phyloP scores from a whole-genome alignment of 1,140 invertebrate species.

The Zaprionus vittiger region DNA sequence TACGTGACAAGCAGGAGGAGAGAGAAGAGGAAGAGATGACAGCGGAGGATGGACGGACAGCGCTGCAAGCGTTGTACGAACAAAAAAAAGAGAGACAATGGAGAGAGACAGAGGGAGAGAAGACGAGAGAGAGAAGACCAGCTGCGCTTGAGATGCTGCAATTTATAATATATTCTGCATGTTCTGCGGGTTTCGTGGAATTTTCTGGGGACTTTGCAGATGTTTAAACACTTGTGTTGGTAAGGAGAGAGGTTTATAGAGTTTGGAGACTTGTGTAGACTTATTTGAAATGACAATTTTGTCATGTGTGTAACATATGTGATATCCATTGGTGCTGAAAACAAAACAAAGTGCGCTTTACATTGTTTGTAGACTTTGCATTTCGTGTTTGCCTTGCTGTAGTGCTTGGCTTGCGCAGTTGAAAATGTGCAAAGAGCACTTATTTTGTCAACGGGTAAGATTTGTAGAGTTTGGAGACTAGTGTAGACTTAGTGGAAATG shows the following conservation, averaged over 20 bases:
- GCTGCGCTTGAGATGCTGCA: not conserved
- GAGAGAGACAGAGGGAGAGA: too few species aligned
- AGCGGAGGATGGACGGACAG: not conserved
- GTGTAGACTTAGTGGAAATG: conserved; percentile 19
- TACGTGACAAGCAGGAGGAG: conserved; percentile 26
- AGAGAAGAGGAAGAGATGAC: not conserved
- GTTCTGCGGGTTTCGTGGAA: not conserved
- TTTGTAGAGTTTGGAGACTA: not conserved
- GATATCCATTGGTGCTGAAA: not conserved
- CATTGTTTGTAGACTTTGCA: conserved; percentile 12
- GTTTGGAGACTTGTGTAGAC: conserved; percentile 16
- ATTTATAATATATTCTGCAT: not conserved
- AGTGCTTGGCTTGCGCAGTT: too few species aligned
- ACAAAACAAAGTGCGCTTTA: not conserved
- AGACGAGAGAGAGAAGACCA: not conserved
- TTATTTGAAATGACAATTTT: not conserved
- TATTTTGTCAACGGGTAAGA: too few species aligned
- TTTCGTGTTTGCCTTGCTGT: too few species aligned
- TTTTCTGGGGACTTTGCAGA: conserved; percentile 1
- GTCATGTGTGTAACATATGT: not conserved
- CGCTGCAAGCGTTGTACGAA: not conserved
- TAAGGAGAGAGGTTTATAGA: conserved; percentile 6
- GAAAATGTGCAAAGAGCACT: too few species aligned
- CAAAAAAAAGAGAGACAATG: not conserved
- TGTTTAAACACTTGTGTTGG: not conserved